Percentiles rank a stretch among this genome's conserved stretches.
Conservation (phyloP, 1,140 invertebrate genomes). For the Drosophila teissieri region DNA sequence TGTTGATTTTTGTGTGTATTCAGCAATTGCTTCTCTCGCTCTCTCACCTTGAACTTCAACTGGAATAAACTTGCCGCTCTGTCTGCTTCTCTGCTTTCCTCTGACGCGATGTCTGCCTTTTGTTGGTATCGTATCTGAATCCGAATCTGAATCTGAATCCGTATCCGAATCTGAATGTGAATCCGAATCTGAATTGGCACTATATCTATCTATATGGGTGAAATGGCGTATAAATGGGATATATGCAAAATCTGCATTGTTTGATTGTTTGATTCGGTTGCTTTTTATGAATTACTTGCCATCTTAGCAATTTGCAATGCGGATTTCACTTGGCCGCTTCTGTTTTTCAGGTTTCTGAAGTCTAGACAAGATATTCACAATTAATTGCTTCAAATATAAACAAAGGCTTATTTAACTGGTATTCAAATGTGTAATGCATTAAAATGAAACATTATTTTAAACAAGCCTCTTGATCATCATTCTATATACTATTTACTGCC, state of each 20-base stretch:
- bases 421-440: too few species aligned
- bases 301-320: slow-evolving; percentile 35
- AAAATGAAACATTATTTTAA: too few species aligned
- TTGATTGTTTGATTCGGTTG: background rate
- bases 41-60: slow-evolving; percentile 78
- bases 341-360: slow-evolving; percentile 42
- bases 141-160: slow-evolving; percentile 1
- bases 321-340: slow-evolving; percentile 48
- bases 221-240: slow-evolving; percentile 37
- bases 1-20: slow-evolving; percentile 53
- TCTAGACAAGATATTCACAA: too few species aligned
- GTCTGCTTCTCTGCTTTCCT: slow-evolving; percentile 45
- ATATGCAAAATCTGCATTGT: slow-evolving; percentile 28
- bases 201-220: slow-evolving; percentile 22
- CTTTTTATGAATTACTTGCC: background rate
- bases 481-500: too few species aligned
- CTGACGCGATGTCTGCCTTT: slow-evolving; percentile 43
- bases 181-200: slow-evolving; percentile 35
- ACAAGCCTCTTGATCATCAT: too few species aligned
- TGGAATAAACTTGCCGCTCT: slow-evolving; percentile 72
- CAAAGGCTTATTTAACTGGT: too few species aligned
- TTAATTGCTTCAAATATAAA: background rate
- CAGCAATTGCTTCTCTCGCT: slow-evolving; percentile 49
- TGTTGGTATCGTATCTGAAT: slow-evolving; percentile 45
- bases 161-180: background rate